Evolutionary conservation across 2,113 vertebrate species (phyloP).

Genomic region (Leptocoma aspasia): DNA sequence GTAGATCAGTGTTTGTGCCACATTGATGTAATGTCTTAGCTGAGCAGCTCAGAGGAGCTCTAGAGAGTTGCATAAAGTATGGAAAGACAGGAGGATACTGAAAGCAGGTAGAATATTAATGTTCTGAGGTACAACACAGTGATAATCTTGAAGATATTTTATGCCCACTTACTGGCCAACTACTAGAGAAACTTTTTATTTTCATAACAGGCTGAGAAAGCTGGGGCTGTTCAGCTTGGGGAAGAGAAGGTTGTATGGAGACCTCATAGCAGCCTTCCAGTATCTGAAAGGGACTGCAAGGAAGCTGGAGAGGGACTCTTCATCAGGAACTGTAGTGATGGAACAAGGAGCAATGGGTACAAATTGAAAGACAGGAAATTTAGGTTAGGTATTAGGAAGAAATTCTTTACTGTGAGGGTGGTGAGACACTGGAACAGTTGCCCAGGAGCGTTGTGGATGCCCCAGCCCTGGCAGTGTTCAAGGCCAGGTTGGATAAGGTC

Average conservation of each 20-base stretch:
- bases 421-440: neutral
- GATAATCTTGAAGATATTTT: neutral
- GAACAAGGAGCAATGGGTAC: neutral
- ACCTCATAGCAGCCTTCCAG: neutral
- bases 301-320: neutral
- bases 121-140: neutral
- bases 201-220: neutral
- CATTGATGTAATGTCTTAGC: neutral
- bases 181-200: neutral
- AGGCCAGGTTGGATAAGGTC: neutral
- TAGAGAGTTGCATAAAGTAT: neutral
- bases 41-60: neutral
- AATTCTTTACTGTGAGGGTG: neutral
- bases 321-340: neutral
- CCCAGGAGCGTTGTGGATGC: neutral
- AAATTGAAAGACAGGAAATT: neutral
- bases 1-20: neutral
- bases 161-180: neutral
- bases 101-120: neutral
- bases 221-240: neutral
- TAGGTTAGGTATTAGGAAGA: neutral
- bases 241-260: neutral
- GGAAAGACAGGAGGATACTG: neutral
- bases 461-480: neutral
- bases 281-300: neutral